Conservation (phyloP, 2,888 invertebrate genomes). For the Eurytoma adleriae region DNA sequence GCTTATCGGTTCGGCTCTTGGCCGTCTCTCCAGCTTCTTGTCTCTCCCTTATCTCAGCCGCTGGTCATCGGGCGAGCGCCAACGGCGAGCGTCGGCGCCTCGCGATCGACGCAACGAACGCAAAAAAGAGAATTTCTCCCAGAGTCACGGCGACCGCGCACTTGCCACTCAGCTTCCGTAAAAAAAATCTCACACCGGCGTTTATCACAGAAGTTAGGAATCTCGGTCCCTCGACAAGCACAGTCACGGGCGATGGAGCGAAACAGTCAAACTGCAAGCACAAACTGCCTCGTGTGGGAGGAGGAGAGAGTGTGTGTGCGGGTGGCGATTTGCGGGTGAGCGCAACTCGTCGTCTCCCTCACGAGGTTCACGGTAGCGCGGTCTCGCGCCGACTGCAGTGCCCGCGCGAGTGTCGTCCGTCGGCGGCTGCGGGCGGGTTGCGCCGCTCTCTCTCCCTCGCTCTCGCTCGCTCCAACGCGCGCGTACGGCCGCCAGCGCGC, state of each 20-base stretch:
- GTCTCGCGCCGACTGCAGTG: slow-evolving; percentile 75
- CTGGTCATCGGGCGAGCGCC: no score
- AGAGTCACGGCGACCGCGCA: not conserved
- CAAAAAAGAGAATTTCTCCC: no score
- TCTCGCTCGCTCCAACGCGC: slow-evolving; percentile 38
- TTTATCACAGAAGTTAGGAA: not conserved
- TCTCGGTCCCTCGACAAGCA: not conserved
- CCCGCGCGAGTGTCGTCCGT: slow-evolving; percentile 51
- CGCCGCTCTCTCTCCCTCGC: slow-evolving; percentile 9
- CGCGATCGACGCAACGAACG: not conserved
- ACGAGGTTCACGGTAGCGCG: slow-evolving; percentile 72
- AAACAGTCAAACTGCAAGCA: not conserved
- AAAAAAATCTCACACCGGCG: not conserved
- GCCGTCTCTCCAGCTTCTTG: slow-evolving; percentile 19
- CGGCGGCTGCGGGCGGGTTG: slow-evolving; percentile 56
- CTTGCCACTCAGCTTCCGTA: not conserved
- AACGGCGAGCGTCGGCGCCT: not conserved
- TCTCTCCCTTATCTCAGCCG: not conserved
- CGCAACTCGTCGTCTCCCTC: slow-evolving; percentile 51
- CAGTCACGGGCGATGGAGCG: not conserved
- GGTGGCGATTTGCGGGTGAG: no score
- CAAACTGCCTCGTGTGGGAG: no score
- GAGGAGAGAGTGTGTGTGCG: no score
- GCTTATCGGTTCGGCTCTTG: slow-evolving; percentile 37
- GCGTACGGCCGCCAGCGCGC: slow-evolving; percentile 30